Conservation (phyloP, 2,113 vertebrate species). For the Xyrauchen texanus region DNA sequence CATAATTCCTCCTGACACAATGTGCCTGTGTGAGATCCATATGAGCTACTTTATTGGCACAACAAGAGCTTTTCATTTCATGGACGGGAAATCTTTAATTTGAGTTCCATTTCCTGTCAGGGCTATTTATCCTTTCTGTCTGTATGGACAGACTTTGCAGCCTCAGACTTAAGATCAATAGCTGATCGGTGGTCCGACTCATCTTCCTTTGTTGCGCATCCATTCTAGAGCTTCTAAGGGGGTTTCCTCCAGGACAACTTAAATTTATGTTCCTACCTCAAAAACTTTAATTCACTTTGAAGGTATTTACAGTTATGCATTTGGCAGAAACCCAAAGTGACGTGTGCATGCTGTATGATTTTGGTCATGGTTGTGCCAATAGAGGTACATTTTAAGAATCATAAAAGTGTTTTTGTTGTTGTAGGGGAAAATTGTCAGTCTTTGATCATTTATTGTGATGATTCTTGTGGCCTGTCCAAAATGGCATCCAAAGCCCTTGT, state of each 20-base stretch:
- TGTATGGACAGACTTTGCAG: constrained; percentile 35
- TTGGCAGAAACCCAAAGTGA: too few relatives aligned
- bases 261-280: not conserved
- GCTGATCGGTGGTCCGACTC: constrained; percentile 29
- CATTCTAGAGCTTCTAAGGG: too few relatives aligned
- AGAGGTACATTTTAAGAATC: too few relatives aligned
- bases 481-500: too few relatives aligned
- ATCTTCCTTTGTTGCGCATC: too few relatives aligned
- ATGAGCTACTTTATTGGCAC: constrained; percentile 56
- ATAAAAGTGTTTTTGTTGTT: too few relatives aligned
- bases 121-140: constrained; percentile 50
- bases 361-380: too few relatives aligned
- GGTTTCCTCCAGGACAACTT: too few relatives aligned
- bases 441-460: too few relatives aligned
- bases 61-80: constrained; percentile 67
- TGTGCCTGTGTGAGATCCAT: constrained; percentile 45
- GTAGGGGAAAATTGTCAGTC: too few relatives aligned
- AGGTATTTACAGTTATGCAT: not conserved
- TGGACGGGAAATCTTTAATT: constrained; percentile 69
- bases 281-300: not conserved
- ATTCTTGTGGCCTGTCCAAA: too few relatives aligned
- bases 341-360: too few relatives aligned
- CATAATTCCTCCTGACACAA: constrained; percentile 57
- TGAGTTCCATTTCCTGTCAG: constrained; percentile 58
- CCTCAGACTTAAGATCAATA: constrained; percentile 57